Base-by-base conservation (phyloP, 2,113 vertebrate genomes). In the Ceyx cyanopectus region DNA sequence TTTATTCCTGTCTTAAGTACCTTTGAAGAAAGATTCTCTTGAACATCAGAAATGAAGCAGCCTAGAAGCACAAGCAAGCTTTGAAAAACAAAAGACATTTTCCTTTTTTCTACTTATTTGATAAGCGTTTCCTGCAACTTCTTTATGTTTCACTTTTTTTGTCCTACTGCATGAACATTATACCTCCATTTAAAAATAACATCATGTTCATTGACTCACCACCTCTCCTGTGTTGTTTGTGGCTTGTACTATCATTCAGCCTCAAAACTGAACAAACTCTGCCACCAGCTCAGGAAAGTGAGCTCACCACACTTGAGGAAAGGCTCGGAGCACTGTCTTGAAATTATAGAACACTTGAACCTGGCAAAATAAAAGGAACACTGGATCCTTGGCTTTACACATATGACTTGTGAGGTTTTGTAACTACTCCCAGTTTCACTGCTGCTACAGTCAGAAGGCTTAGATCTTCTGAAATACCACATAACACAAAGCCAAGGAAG, bases 11-110 rank as follows among this genome's bases (percentile, higher is more conserved):
- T 56, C 62, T 96, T 51, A 80, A 65, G 8, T 79, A 45, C 40
- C 83, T 97, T 97, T 96, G 88, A 97, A 96, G 87, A 93, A 6
- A 87, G 24, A 63, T 60, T 73, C 21, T n/a, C 70, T 87, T 79
- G 32, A 90, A 83, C 5, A 16, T 80, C 75, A 92, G 54, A 85
- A 90, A 89, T 19, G 67, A 95, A 89, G 81, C 80, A 86, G 51
- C 32, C 86, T 85, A 67, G n/a, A 61, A 95, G 70, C 54, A 78
- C 19, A 66, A 87, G 58, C 60, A 57, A 81, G 58, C 32, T 94
- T 73, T 92, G 65, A 73, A 14, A 85, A 91, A 96, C 50, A 91
- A 96, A 95, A 34, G 20, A 78, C 83, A 68, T 57, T 69, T 92
- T 92, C 69, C 29, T 84, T 95, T 94, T 90, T 69, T 46, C 23